Evolutionary conservation across 2,888 invertebrate genomes (phyloP).

Genomic region (Phania funesta): DNA sequence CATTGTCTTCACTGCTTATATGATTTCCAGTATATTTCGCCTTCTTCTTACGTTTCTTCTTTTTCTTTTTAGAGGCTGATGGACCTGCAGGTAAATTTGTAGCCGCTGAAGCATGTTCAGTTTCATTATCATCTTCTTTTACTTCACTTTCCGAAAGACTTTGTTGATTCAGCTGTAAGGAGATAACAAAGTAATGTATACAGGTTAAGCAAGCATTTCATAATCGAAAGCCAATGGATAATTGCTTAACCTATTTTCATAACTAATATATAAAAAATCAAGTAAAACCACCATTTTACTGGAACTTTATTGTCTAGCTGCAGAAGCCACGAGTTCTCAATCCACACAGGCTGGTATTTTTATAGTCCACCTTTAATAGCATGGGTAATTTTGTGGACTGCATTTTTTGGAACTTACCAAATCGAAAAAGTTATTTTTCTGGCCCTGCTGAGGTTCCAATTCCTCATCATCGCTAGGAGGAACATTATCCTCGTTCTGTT

Average conservation of each 20-base stretch:
- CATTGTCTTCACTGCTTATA: slow-evolving; percentile 85
- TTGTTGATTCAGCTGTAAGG: slow-evolving; percentile 84
- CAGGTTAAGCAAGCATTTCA: neutral
- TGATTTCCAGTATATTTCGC: slow-evolving; percentile 81
- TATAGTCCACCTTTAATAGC: neutral
- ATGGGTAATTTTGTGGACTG: neutral
- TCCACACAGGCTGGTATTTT: too few relatives aligned
- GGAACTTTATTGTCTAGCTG: too few relatives aligned
- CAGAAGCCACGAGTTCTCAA: too few relatives aligned
- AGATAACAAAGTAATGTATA: neutral
- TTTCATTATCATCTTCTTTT: slow-evolving; percentile 85
- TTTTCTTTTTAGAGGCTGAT: slow-evolving; percentile 83
- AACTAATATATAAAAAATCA: slow-evolving; percentile 26
- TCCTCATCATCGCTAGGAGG: slow-evolving; percentile 81
- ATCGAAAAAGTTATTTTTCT: slow-evolving; percentile 85
- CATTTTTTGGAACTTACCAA: slow-evolving; percentile 82
- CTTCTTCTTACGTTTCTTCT: slow-evolving; percentile 85
- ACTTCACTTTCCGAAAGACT: slow-evolving; percentile 86
- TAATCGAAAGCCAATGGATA: neutral
- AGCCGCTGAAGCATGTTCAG: slow-evolving; percentile 82
- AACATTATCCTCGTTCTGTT: slow-evolving; percentile 70
- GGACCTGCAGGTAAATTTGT: slow-evolving; percentile 80
- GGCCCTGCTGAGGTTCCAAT: slow-evolving; percentile 82
- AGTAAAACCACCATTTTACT: too few relatives aligned
- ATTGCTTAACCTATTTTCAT: slow-evolving; percentile 52